These are phyloP conservation scores for Salvelinus alpinus DNA, from an alignment of 2,113 vertebrate genomes.

Conservation along the genomic window DNA sequence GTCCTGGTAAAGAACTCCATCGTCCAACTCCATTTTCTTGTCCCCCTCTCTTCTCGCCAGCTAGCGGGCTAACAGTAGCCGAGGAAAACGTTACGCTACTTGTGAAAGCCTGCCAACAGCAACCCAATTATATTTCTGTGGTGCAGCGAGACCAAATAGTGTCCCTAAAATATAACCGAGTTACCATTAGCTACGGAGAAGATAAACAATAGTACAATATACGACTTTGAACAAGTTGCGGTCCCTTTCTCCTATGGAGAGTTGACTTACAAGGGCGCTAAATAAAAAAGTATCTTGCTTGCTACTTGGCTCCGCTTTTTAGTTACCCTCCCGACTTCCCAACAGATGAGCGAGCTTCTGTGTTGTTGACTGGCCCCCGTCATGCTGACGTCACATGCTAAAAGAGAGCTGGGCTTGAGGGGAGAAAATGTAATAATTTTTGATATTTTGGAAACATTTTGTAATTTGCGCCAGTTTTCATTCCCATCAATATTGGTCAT, in stretches of 20 bases:
- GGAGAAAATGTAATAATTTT: slow-evolving; percentile 7
- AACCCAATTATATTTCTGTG: slow-evolving; percentile 11
- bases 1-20: slow-evolving; percentile 94
- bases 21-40: slow-evolving; percentile 87
- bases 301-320: slow-evolving; percentile 60
- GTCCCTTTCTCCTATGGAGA: background rate
- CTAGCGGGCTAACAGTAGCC: background rate
- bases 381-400: slow-evolving; percentile 61
- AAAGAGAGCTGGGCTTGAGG: slow-evolving; percentile 25
- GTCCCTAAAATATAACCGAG: slow-evolving; percentile 41
- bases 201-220: background rate
- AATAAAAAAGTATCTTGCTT: slow-evolving; percentile 49
- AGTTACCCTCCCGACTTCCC: slow-evolving; percentile 52
- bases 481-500: background rate
- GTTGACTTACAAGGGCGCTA: slow-evolving; percentile 38
- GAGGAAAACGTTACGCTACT: background rate
- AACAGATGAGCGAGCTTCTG: slow-evolving; percentile 69
- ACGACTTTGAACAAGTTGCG: background rate
- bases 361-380: slow-evolving; percentile 56
- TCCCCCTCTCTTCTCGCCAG: slow-evolving; percentile 44
- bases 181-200: background rate
- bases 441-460: too few relatives aligned
- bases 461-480: background rate
- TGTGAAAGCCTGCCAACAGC: background rate
- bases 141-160: slow-evolving; percentile 25